These are phyloP conservation scores for Halocaridina rubra DNA, from an alignment of 2,888 invertebrate genomes.

Conservation along the genomic window DNA sequence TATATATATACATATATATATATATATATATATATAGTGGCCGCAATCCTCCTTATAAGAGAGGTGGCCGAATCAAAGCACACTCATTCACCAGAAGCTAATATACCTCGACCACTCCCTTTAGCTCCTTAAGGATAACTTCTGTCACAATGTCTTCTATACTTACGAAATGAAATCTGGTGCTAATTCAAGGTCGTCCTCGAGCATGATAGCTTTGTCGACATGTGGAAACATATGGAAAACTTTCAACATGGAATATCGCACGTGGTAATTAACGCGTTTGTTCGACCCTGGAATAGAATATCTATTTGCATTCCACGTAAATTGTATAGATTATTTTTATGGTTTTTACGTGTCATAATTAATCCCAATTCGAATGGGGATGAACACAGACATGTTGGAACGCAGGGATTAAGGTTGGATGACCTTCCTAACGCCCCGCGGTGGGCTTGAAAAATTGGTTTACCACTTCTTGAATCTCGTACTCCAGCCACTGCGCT, in stretches of 20 bases:
- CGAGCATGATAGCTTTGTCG: conserved; percentile 47
- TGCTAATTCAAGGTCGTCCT: conserved; percentile 57
- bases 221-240: background rate
- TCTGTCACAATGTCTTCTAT: no score
- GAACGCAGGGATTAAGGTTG: no score
- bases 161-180: conserved; percentile 57
- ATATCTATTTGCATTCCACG: background rate
- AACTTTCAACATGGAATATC: conserved; percentile 5
- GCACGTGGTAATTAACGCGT: conserved; percentile 43
- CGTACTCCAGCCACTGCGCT: background rate
- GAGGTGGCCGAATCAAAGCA: no score
- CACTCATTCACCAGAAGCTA: no score
- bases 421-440: no score
- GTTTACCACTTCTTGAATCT: no score
- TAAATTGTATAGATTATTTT: background rate
- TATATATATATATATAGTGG: no score
- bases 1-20: no score
- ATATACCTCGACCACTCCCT: no score
- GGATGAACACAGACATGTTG: no score
- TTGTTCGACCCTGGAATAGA: background rate
- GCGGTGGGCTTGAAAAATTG: background rate
- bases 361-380: background rate
- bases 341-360: background rate
- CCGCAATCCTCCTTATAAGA: no score
- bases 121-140: no score